Percentiles rank a stretch among this genome's conserved stretches.
These are phyloP conservation scores for Microchirus variegatus DNA, from an alignment of 2,797 vertebrate species.

Conservation along the genomic window DNA sequence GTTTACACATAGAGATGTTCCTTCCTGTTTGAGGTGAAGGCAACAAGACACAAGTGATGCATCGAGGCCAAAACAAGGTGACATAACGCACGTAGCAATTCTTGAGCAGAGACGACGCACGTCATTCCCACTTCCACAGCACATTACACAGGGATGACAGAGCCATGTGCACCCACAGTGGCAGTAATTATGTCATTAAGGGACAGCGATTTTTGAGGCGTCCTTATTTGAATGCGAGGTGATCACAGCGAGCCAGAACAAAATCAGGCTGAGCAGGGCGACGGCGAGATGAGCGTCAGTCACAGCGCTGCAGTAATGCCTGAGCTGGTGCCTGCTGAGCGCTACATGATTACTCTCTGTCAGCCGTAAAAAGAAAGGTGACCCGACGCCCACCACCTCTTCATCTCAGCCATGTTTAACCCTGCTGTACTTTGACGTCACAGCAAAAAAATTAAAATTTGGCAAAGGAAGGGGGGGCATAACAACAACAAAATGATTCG, in stretches of 20 bases:
- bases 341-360: conserved; percentile 32
- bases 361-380: conserved; percentile 26
- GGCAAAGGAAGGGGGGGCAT: no score
- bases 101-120: conserved; percentile 7
- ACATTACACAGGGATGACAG: neutral
- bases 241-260: neutral
- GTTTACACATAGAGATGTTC: neutral
- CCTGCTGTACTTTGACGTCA: conserved; percentile 47
- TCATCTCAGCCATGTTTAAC: conserved; percentile 38
- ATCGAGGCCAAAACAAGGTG: conserved; percentile 4
- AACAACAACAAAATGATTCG: conserved; percentile 13
- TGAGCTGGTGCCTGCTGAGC: conserved; percentile 22
- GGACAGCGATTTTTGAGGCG: neutral
- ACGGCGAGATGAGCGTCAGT: conserved; percentile 19
- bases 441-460: conserved; percentile 21
- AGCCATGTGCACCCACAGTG: neutral
- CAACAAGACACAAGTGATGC: conserved; percentile 7
- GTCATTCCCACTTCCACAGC: neutral
- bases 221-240: neutral
- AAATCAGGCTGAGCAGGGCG: neutral
- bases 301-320: conserved; percentile 9
- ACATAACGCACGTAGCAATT: conserved; percentile 2
- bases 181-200: conserved; percentile 4
- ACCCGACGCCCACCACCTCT: conserved; percentile 13
- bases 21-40: neutral